Base-by-base conservation (phyloP, 2,888 invertebrate genomes). In the Caradrina kadenii region DNA sequence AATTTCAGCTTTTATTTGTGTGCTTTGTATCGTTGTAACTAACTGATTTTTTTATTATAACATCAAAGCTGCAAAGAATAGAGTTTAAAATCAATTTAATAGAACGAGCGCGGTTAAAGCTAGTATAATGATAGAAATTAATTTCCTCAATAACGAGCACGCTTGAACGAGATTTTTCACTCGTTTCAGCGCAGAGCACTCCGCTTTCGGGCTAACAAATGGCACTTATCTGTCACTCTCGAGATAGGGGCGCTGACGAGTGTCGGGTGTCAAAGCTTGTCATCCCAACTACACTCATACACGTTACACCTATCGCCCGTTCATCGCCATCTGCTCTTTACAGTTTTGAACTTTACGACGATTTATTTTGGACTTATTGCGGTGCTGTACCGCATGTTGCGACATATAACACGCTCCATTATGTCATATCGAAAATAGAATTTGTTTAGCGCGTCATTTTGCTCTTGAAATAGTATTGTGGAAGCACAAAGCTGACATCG, bases 191-290 rank as follows among this genome's bases (percentile, higher is more conserved):
- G 83, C 73, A 54, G 75, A 80, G 75, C 66, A 68, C 79, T 82
- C 86, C 86, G 87, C 86, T 87, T 86, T 84, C 84, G 80, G 82
- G 85, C 86, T 88, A 90, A 91, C 90, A 92, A 93, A 92, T 91
- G 90, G 87, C 87, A 85, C 90, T 92, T 91, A 91, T 93, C 89
- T 87, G 88, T 90, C 92, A 90, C 89, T 87, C 87, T 84, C 87
- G 87, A 91, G 91, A 90, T 91, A 90, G 88, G 90, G 83, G 83
- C 83, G 84, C 84, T 87, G 91, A 90, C 90, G 90, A 90, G 92
- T 89, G 90, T 90, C 86, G 87, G 87, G 87, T 90, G 90, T 91
- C 90, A 90, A 89, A 90, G 89, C 90, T 88, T 88, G 90, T 91
- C 91, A 91, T 88, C 87, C 86, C 81, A 89, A 88, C 88, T 89